These are phyloP conservation scores for Acanthopleura granulata DNA, from an alignment of 2,888 invertebrate species.

Conservation along the genomic window DNA sequence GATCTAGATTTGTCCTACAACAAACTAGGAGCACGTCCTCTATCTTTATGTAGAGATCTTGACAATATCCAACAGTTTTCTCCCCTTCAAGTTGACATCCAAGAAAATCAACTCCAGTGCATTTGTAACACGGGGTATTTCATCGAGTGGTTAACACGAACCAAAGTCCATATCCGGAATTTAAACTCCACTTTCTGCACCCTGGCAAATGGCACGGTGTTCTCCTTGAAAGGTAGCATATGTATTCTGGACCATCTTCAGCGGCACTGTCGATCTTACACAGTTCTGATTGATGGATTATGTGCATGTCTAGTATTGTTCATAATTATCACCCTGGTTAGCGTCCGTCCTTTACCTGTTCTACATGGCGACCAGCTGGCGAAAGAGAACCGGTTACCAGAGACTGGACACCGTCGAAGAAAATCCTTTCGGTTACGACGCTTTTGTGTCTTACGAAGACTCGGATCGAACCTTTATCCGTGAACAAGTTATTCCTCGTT, in stretches of 20 bases:
- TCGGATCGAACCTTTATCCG: slow-evolving; percentile 29
- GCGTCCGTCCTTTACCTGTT: slow-evolving; percentile 28
- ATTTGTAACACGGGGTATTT: slow-evolving; percentile 29
- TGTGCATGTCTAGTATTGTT: slow-evolving; percentile 1
- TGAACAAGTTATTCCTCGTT: slow-evolving; percentile 28
- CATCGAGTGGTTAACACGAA: slow-evolving; percentile 28
- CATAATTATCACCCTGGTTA: slow-evolving; percentile 15
- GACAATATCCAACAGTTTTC: not conserved
- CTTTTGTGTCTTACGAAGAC: slow-evolving; percentile 33
- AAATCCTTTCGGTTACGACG: slow-evolving; percentile 31
- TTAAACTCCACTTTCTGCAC: not conserved
- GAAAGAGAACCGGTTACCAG: slow-evolving; percentile 29
- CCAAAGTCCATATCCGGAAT: not conserved
- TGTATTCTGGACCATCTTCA: not conserved
- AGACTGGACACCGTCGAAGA: slow-evolving; percentile 21
- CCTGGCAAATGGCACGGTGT: not conserved
- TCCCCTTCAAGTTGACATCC: slow-evolving; percentile 22
- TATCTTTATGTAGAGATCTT: slow-evolving; percentile 18
- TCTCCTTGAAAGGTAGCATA: not conserved
- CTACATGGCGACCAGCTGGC: slow-evolving; percentile 28
- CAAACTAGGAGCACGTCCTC: slow-evolving; percentile 1
- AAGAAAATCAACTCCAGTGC: slow-evolving; percentile 29
- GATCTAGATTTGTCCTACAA: slow-evolving; percentile 24
- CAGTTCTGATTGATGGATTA: not conserved
- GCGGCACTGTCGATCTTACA: not conserved